phyloP scores from a whole-genome alignment of 2,113 vertebrate genomes.

The Oryzias javanicus region DNA sequence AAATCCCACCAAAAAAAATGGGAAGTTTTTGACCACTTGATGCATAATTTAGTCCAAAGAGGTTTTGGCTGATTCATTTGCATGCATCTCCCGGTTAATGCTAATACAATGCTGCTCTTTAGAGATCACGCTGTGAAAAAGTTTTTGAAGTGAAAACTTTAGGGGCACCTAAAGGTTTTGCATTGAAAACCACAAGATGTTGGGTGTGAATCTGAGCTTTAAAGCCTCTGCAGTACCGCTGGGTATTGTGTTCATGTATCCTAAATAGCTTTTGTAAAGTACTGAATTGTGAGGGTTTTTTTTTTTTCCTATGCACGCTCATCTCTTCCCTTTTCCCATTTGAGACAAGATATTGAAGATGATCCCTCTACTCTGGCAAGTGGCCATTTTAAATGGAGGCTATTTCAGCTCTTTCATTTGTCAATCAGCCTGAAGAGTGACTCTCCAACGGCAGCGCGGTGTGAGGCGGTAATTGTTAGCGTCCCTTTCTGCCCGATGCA shows the following conservation, averaged over 20 bases:
- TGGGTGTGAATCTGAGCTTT: slow-evolving; percentile 46
- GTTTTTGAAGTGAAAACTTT: slow-evolving; percentile 20
- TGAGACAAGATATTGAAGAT: slow-evolving; percentile 72
- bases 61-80: slow-evolving; percentile 17
- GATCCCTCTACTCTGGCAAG: slow-evolving; percentile 62
- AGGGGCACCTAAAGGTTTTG: neutral
- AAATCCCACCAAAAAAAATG: too few relatives aligned
- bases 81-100: slow-evolving; percentile 5
- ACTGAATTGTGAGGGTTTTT: slow-evolving; percentile 65
- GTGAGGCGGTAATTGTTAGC: slow-evolving; percentile 73
- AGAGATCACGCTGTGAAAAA: neutral
- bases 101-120: slow-evolving; percentile 1
- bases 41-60: too few relatives aligned
- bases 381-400: slow-evolving; percentile 67
- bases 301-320: slow-evolving; percentile 64
- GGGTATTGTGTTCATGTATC: slow-evolving; percentile 55
- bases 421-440: slow-evolving; percentile 72
- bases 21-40: too few relatives aligned
- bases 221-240: slow-evolving; percentile 44
- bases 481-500: slow-evolving; percentile 53
- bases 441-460: slow-evolving; percentile 49
- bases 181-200: slow-evolving; percentile 36
- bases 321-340: slow-evolving; percentile 59
- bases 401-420: slow-evolving; percentile 75
- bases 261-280: slow-evolving; percentile 62